Percentiles rank a stretch among this genome's conserved stretches.
phyloP scores from a whole-genome alignment of 1,140 invertebrate genomes.

The Eciton burchellii region DNA sequence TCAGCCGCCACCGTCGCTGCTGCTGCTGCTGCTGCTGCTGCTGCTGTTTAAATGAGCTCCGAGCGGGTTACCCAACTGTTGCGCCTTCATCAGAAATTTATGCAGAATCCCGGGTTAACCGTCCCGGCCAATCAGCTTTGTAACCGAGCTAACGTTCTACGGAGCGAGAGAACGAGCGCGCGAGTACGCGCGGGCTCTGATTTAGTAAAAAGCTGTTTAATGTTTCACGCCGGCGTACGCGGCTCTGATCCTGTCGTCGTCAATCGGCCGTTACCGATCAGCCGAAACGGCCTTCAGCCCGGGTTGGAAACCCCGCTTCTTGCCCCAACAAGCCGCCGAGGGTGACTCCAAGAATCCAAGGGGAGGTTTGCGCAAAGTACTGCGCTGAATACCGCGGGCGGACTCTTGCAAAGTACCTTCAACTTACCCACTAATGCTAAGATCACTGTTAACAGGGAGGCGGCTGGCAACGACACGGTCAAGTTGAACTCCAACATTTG shows the following conservation, averaged over 20 bases:
- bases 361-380: not conserved
- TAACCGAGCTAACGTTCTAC: constrained; percentile 76
- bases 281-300: not conserved
- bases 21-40: constrained; percentile 65
- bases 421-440: constrained; percentile 98
- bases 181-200: constrained; percentile 58
- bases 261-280: not conserved
- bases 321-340: too few species aligned
- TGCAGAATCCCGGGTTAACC: constrained; percentile 78
- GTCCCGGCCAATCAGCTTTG: constrained; percentile 78
- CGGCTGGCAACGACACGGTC: constrained; percentile 96
- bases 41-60: constrained; percentile 74
- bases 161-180: constrained; percentile 51
- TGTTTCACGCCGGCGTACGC: constrained; percentile 68
- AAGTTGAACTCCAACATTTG: constrained; percentile 99
- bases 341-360: too few species aligned
- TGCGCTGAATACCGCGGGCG: not conserved
- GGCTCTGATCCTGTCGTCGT: too few species aligned
- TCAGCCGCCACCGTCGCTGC: constrained; percentile 40
- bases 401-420: not conserved
- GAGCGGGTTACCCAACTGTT: constrained; percentile 79
- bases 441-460: constrained; percentile 98
- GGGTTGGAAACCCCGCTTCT: too few species aligned
- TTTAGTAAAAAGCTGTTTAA: constrained; percentile 79
- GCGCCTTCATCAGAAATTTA: constrained; percentile 82